These are phyloP conservation scores for Acanthiza pusilla DNA, from an alignment of 2,797 vertebrate species.

Conservation along the genomic window DNA sequence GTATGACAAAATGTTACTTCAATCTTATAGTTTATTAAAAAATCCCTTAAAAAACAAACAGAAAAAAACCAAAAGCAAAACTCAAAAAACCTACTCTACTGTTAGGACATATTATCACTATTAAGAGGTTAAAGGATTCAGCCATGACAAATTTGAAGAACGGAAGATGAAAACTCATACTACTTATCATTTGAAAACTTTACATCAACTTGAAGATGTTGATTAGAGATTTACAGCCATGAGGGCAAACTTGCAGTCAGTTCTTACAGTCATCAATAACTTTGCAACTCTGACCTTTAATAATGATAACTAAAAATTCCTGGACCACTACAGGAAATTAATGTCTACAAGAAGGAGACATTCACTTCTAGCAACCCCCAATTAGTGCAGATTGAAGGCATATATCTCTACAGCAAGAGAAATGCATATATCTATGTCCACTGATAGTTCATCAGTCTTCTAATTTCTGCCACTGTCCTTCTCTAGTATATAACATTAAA, in stretches of 20 bases:
- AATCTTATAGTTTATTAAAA: background rate
- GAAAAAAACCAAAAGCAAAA: background rate
- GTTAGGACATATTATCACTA: background rate
- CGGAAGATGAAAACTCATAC: background rate
- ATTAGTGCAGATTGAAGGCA: background rate
- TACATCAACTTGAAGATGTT: background rate
- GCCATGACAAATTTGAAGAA: background rate
- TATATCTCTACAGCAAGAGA: background rate
- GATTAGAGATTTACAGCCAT: background rate
- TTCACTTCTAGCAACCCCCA: background rate
- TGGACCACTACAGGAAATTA: background rate
- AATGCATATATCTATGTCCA: background rate
- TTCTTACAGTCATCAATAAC: background rate
- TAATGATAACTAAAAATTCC: background rate
- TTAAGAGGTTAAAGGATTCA: background rate
- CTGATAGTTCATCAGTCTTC: background rate
- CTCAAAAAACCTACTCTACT: rapidly evolving
- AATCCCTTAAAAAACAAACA: background rate
- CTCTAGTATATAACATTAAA: background rate
- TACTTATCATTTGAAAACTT: background rate
- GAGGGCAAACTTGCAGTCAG: background rate
- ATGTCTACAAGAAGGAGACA: background rate
- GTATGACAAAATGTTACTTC: background rate
- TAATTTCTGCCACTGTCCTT: background rate
- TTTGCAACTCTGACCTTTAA: background rate